Base-by-base conservation (phyloP, 2,797 vertebrate species). In the Crenuchus spilurus region DNA sequence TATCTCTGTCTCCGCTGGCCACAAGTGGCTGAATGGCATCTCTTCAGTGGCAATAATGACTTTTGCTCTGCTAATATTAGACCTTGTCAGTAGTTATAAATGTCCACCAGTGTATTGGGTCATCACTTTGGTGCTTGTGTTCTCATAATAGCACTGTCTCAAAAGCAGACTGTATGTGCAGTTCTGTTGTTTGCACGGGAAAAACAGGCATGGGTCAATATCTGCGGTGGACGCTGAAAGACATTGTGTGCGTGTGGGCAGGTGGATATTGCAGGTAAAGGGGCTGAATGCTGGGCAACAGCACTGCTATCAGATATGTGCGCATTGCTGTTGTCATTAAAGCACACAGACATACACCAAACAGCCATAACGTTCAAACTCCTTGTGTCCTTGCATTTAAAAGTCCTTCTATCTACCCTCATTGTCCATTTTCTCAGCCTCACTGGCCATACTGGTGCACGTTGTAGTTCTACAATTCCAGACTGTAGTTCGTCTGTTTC, bases 141-240 rank as follows among this genome's bases (percentile, higher is more conserved):
- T 49, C 60, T 55, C 52, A 24, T 14, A 48, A 62, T 57, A 39
- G 57, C 1, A 5, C 24, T 37, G 49, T 52, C 33, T 28, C 42
- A 49, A 70, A 77, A 39, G 46, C 18, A 20, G 26, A 42, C 9
- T 9, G 20, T 18, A 68, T 65, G 49, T 66, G 52, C 48, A 42
- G 57, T 74, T 78, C 73, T 80, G 35, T 39, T 14, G 68, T 80
- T 28, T 77, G 70, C 72, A 63, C 55, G 55, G 42, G 54, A 69
- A 63, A 33, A 76, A 64, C 71, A 83, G 73, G 70, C 78, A 58
- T 68, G 70, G 68, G 72, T 82, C 80, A 80, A 79, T 83, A 83
- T 69, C 76, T 14, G 62, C 66, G 46, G 69, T 52, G 72, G 65
- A 70, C 52, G 52, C 28, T 82, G 75, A 73, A 81, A 84, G 79